Evolutionary conservation across 2,113 vertebrate species (phyloP).

Genomic region (Anguilla japonica): DNA sequence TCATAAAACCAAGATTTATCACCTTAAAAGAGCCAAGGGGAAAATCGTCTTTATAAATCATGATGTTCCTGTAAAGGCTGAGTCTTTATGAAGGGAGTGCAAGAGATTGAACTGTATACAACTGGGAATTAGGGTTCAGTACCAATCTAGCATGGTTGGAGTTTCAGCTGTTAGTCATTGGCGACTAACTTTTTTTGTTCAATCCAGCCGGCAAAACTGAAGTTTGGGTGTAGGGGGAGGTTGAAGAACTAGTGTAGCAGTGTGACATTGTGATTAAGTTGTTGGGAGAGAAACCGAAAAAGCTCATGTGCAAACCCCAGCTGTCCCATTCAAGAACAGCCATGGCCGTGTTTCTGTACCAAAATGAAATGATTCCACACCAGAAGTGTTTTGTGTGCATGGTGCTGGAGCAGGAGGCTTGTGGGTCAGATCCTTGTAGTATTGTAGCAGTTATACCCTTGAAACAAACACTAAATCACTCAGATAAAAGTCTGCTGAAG

Average conservation of each 20-base stretch:
- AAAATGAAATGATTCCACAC: neutral
- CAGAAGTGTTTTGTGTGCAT: neutral
- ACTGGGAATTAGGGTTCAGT: neutral
- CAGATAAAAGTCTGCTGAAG: neutral
- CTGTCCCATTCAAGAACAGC: neutral
- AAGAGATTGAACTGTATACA: neutral
- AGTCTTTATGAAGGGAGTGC: neutral
- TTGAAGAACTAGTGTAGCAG: no score
- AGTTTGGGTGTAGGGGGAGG: no score
- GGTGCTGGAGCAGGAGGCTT: neutral
- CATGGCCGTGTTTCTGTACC: neutral
- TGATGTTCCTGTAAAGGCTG: neutral
- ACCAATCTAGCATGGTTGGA: no score
- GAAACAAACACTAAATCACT: neutral
- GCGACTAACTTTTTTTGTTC: neutral
- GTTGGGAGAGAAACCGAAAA: neutral
- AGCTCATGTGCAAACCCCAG: neutral
- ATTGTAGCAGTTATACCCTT: neutral
- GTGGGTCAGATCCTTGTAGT: neutral
- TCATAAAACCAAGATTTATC: neutral
- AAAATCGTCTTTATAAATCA: neutral
- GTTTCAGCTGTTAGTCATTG: neutral
- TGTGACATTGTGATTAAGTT: neutral
- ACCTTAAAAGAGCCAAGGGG: neutral
- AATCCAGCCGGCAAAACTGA: neutral